phyloP scores from a whole-genome alignment of 1,140 invertebrate genomes.

The Wiebesia pumilae region DNA sequence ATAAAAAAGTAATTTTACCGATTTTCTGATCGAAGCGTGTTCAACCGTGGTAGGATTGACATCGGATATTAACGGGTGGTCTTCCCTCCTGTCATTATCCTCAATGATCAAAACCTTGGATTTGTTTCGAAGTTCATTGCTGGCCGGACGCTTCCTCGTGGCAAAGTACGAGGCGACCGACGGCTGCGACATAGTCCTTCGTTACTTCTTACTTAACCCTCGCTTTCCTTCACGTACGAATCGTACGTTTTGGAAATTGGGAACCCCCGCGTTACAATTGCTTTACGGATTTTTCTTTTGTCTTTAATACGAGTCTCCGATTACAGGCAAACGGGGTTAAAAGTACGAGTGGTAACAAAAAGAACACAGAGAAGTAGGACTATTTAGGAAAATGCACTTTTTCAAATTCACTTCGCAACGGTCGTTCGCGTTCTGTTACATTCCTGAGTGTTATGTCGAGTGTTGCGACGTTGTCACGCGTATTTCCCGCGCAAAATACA shows the following conservation, averaged over 20 bases:
- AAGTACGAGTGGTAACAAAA: not conserved
- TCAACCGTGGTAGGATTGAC: not conserved
- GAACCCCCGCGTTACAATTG: too few species aligned
- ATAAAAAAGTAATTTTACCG: not conserved
- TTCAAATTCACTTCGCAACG: conserved; percentile 23
- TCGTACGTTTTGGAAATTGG: not conserved
- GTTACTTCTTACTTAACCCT: not conserved
- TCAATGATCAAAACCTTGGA: conserved; percentile 79
- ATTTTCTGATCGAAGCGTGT: not conserved
- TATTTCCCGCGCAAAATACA: conserved; percentile 43
- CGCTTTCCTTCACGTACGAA: not conserved
- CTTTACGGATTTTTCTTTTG: not conserved
- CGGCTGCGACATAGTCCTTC: conserved; percentile 79
- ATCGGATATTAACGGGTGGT: not conserved
- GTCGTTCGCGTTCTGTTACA: not conserved
- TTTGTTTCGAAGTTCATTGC: conserved; percentile 78
- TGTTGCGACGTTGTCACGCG: conserved; percentile 27
- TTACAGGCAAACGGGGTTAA: not conserved
- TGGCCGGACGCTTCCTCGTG: conserved; percentile 80
- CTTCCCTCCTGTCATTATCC: conserved; percentile 25
- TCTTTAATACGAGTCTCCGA: not conserved
- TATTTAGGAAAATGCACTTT: not conserved
- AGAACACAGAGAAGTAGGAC: too few species aligned
- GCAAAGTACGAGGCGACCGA: conserved; percentile 82
- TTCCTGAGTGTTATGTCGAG: not conserved